phyloP scores from a whole-genome alignment of 2,113 vertebrate genomes.

The Mungos mungo region DNA sequence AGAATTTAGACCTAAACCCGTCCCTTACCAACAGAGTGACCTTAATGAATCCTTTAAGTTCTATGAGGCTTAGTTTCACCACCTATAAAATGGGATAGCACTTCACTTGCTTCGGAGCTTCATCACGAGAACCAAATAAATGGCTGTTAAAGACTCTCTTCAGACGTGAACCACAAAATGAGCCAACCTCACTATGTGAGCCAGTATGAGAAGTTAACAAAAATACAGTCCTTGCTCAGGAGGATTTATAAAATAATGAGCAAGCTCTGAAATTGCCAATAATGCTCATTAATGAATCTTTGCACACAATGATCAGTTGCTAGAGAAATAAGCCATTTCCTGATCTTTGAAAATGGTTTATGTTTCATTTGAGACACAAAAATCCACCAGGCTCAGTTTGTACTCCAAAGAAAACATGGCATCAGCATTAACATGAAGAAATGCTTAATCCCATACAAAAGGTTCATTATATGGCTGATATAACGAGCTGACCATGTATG shows the following conservation, averaged over 20 bases:
- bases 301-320: not conserved
- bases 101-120: not conserved
- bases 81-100: not conserved
- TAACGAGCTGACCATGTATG: not conserved
- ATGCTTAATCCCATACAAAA: not conserved
- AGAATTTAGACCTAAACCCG: not conserved
- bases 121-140: not conserved
- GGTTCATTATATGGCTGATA: not conserved
- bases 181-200: not conserved
- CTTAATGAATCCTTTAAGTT: not conserved
- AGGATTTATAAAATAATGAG: not conserved
- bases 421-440: constrained; percentile 13
- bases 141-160: not conserved
- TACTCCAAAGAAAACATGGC: constrained; percentile 22
- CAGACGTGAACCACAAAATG: not conserved
- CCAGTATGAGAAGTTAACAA: not conserved
- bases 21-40: not conserved
- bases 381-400: not conserved
- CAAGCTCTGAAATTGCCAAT: not conserved
- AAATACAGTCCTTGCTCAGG: not conserved
- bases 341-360: constrained; percentile 22
- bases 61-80: not conserved
- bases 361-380: not conserved
- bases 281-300: not conserved
- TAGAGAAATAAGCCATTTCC: not conserved